phyloP scores from a whole-genome alignment of 2,113 vertebrate genomes.

The Seriola rivoliana region DNA sequence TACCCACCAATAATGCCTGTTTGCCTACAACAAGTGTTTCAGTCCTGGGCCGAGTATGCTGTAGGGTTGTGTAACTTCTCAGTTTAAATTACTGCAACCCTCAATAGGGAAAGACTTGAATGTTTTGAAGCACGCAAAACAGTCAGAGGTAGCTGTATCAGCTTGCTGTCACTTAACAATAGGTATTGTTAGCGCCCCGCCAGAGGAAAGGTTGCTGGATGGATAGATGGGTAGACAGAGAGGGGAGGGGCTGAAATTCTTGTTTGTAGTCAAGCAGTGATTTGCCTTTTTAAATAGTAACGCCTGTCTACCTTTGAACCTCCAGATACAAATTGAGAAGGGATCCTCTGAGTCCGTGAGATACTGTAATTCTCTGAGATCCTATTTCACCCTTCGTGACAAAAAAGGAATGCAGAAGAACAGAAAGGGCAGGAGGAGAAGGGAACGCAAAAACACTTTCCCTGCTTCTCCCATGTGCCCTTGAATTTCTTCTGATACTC shows the following conservation, averaged over 20 bases:
- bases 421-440: slow-evolving; percentile 23
- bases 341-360: slow-evolving; percentile 46
- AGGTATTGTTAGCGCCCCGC: slow-evolving; percentile 55
- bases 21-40: slow-evolving; percentile 6
- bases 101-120: slow-evolving; percentile 17
- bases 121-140: slow-evolving; percentile 42
- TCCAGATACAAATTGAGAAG: slow-evolving; percentile 38
- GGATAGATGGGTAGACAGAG: slow-evolving; percentile 35
- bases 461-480: slow-evolving; percentile 32
- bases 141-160: slow-evolving; percentile 44
- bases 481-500: slow-evolving; percentile 19
- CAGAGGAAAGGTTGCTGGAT: slow-evolving; percentile 39
- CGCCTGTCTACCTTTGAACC: slow-evolving; percentile 60
- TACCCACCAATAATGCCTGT: background rate
- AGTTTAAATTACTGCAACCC: slow-evolving; percentile 22
- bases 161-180: slow-evolving; percentile 63
- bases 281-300: slow-evolving; percentile 53
- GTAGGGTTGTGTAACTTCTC: slow-evolving; percentile 24
- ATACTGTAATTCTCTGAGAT: slow-evolving; percentile 60
- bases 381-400: slow-evolving; percentile 54
- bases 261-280: slow-evolving; percentile 52
- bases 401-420: slow-evolving; percentile 47
- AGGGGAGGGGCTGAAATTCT: slow-evolving; percentile 51
- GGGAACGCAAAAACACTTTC: slow-evolving; percentile 15
- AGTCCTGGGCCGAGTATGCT: slow-evolving; percentile 12